These are phyloP conservation scores for Lithophane leautieri DNA, from an alignment of 2,888 invertebrate genomes.

Conservation along the genomic window DNA sequence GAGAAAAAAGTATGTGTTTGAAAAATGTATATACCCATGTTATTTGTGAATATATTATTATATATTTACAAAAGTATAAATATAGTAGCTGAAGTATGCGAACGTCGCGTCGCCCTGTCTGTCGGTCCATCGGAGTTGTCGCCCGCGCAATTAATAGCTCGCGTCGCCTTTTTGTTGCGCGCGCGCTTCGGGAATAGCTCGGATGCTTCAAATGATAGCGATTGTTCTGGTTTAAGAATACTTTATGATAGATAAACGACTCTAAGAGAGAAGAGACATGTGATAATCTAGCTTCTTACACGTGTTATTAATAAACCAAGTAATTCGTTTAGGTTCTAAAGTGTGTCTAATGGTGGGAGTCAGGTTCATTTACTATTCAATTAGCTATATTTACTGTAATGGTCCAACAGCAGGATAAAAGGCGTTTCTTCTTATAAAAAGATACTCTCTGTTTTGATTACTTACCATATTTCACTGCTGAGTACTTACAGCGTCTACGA, in stretches of 20 bases:
- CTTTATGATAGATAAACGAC: conserved; percentile 30
- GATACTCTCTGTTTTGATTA: background rate
- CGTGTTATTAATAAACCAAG: too few species aligned
- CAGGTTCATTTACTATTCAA: background rate
- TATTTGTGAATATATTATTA: background rate
- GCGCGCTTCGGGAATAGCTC: conserved; percentile 45
- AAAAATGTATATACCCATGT: too few species aligned
- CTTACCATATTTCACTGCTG: background rate
- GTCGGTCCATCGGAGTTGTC: conserved; percentile 54
- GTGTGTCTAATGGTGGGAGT: background rate
- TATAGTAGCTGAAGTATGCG: conserved; percentile 50
- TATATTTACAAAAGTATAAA: conserved; percentile 19
- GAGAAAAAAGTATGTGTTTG: background rate
- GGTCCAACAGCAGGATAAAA: background rate
- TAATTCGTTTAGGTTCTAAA: too few species aligned
- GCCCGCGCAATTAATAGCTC: conserved; percentile 67
- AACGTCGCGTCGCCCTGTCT: conserved; percentile 65
- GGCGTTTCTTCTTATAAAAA: background rate
- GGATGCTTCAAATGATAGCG: conserved; percentile 50
- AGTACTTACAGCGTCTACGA: background rate
- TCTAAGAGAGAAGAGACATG: too few species aligned
- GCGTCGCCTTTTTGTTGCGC: conserved; percentile 47
- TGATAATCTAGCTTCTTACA: too few species aligned
- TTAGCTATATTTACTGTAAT: too few species aligned
- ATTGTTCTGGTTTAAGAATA: conserved; percentile 38